Base-by-base conservation (phyloP, 2,797 vertebrate genomes). In the Triplophysa yarkandensis region DNA sequence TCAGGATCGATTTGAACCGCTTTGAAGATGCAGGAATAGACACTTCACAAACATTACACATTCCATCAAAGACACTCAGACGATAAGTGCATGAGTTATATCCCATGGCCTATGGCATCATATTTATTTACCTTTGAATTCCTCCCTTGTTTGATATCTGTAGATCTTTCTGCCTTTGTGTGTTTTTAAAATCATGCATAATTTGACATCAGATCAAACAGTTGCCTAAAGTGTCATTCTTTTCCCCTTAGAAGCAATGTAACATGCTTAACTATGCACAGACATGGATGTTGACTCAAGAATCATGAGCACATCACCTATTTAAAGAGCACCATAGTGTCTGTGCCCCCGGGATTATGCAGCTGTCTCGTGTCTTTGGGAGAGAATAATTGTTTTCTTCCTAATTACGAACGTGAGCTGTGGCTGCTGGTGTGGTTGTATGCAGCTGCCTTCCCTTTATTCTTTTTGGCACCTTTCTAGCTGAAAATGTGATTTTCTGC, bases 51-150 rank as follows among this genome's bases (percentile, higher is more conserved):
- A 34, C 34, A 48, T 58, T 19, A 27, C 63, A 39, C 32, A 66
- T 13, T 39, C 58, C n/a, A 55, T 36, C 34, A 39, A 0, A 11
- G 36, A 39, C 10, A 13, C 10, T 30, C 6, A 81, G 79, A 86
- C 82, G 82, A 86, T 70, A 83, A 50, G 68, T 79, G 77, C 77
- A 11, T 2, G 39, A 62, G 28, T 52, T 66, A 48, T 66, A 57
- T 63, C 64, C 30, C 66, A 16, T 57, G 36, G 54, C 78, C 73
- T 73, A 58, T 52, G 41, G 28, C 32, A 28, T 82, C 75, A 76
- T 74, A 71, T 75, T 65, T 74, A 64, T 55, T 44, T 66, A 71
- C 64, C 4, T 68, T 5, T 46, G 7, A n/a, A 16, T 46, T 17
- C 17, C 13, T 63, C 5, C n/a, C n/a, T 11, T 16, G 9, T 34